Conservation (phyloP, 2,113 vertebrate genomes). For the Ophiodon elongatus region DNA sequence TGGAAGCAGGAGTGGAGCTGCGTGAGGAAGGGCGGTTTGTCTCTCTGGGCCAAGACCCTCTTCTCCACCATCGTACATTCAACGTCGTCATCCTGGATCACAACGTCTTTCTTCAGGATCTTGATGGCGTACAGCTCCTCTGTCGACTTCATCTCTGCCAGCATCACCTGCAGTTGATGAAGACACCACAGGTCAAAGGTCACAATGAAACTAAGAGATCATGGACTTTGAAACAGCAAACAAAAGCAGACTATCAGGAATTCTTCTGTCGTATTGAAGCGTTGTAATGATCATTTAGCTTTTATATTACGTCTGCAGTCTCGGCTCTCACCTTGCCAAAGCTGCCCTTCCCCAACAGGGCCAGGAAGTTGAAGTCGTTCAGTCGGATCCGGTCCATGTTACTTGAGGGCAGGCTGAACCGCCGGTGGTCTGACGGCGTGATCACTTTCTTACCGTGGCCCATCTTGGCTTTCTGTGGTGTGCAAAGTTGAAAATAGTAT, state of each 20-base stretch:
- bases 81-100: slow-evolving; percentile 98
- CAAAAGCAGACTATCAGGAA: not conserved
- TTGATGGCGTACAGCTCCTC: slow-evolving; percentile 97
- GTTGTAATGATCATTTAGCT: not conserved
- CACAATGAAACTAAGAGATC: not conserved
- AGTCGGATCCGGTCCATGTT: slow-evolving; percentile 93
- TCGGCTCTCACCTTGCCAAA: slow-evolving; percentile 92
- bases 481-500: not conserved
- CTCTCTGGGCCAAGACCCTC: slow-evolving; percentile 92
- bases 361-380: slow-evolving; percentile 96
- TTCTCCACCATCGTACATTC: slow-evolving; percentile 99
- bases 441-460: slow-evolving; percentile 96
- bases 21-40: slow-evolving; percentile 95
- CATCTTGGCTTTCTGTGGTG: slow-evolving; percentile 93
- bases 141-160: slow-evolving; percentile 94
- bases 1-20: slow-evolving; percentile 99
- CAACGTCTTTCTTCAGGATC: slow-evolving; percentile 98
- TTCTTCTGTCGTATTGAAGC: not conserved
- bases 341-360: slow-evolving; percentile 97
- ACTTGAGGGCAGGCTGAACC: slow-evolving; percentile 88
- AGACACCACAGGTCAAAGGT: slow-evolving; percentile 8
- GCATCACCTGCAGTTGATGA: slow-evolving; percentile 89
- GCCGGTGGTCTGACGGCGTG: slow-evolving; percentile 90
- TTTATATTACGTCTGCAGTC: not conserved
- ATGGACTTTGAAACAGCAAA: not conserved